Base-by-base conservation (phyloP, 64 coral and sea anemone species). In the Stichodactyla mertensii region DNA sequence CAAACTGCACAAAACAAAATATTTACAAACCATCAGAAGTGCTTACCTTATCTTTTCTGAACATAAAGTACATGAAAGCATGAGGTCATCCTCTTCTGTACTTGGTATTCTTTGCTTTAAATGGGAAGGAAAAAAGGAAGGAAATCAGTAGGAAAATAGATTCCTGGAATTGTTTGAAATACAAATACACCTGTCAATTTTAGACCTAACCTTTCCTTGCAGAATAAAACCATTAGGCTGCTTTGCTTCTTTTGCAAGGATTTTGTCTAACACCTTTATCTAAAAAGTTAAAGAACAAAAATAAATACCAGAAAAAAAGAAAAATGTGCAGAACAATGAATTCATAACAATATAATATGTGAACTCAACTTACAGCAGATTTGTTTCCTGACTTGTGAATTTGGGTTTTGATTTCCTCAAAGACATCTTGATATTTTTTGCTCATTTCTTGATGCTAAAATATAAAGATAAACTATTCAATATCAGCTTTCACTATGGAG, bases 301-400 rank as follows among this genome's bases (percentile, higher is more conserved):
- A 0, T 74, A 16, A 10, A 74, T 12, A 12, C 4, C 24, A 9
- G 16, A 74, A 23, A 66, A 66, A 66, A 74, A 74, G n/a, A 10
- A 31, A 9, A 31, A 74, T 31, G 6, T 74, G 8, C 26, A 74
- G 14, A 13, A 58, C 56, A 3, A 27, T 4, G 12, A 74, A 31
- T 31, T 69, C 10, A 70, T 24, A 9, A 3, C 55, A 82, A 20
- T 28, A 45, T 58, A 23, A 62, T 26, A 74, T 5, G 18, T 78
- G n/a, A 7, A 36, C 31, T 52, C 10, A 58, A 90, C 91, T 60
- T 96, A 96, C 94, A 28, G 94, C 94, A 79, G 94, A 89, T 81
- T 96, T 96, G 83, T 92, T 92, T 51, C 94, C 94, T 24, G 94
- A 96, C 77, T 96, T 96, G 61, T 92, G 59, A 6, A 96, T 92